Base-by-base conservation (phyloP, 2,113 vertebrate genomes). In the Sinocyclocheilus rhinocerous region DNA sequence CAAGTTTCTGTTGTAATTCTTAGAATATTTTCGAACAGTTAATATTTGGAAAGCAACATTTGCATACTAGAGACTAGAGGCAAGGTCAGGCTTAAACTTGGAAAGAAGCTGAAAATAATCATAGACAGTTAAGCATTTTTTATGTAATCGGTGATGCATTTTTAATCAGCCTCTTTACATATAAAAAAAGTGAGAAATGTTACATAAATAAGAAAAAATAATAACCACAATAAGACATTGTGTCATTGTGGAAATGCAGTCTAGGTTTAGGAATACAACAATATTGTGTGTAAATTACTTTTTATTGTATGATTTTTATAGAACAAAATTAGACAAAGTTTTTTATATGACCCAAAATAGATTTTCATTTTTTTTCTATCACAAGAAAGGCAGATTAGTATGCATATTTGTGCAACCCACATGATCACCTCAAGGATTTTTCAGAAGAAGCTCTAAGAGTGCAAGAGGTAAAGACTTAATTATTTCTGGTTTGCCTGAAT, bases 51-150 rank as follows among this genome's bases (percentile, higher is more conserved):
- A 65, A 81, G 39, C 55, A 45, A 65, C 6, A 18, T 81, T 18
- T 75, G 72, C 36, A 79, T n/a, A 69, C 4, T 76, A 13, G 29
- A 45, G 36, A 65, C 78, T 36, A 81, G 39, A 63, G 59, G 36
- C 33, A 48, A 65, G 8, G 13, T 81, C 78, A 81, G 57, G 12
- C 9, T 26, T 45, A 65, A 26, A 45, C 59, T 48, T 63, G 13
- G 3, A 24, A 81, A 81, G 9, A 67, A 65, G 36, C 36, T 26
- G 52, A 36, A 57, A 39, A 6, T 57, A 57, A 33, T 33, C 24
- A 20, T n/a, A n/a, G 24, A 55, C 22, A 4, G 10, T 73, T 73
- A 39, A 48, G 24, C 2, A 15, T 42, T 42, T 8, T 33, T 59
- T 13, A 26, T 16, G 13, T 48, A 24, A 80, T 42, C 4, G n/a